Evolutionary conservation across 2,888 invertebrate genomes (phyloP).

Genomic region (Parnassius orleans): DNA sequence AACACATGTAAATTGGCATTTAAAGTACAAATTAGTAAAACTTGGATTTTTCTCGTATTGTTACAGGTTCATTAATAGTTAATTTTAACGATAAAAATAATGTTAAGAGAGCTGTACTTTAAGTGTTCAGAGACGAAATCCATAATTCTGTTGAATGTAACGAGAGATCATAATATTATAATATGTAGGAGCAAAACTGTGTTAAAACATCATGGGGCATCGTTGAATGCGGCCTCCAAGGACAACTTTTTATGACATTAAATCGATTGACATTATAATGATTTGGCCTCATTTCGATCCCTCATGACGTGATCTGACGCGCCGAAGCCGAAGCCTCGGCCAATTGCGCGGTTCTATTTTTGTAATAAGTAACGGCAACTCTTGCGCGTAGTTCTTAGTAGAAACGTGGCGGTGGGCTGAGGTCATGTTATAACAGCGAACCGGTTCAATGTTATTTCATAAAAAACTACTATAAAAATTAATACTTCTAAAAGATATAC

Average conservation of each 20-base stretch:
- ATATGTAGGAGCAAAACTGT: constrained; percentile 43
- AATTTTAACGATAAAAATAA: constrained; percentile 71
- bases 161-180: constrained; percentile 50
- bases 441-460: no score
- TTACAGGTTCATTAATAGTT: constrained; percentile 80
- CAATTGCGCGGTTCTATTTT: constrained; percentile 16
- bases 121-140: constrained; percentile 78
- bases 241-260: constrained; percentile 24
- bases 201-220: constrained; percentile 51
- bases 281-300: constrained; percentile 40
- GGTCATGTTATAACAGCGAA: constrained; percentile 14
- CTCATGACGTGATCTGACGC: constrained; percentile 50
- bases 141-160: constrained; percentile 70
- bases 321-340: constrained; percentile 46
- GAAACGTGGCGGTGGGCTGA: constrained; percentile 12
- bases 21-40: constrained; percentile 81
- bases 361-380: constrained; percentile 8
- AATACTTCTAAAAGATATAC: no score
- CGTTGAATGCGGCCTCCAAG: constrained; percentile 41
- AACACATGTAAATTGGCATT: constrained; percentile 78
- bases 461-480: no score
- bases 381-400: constrained; percentile 3
- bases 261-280: constrained; percentile 24
- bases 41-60: constrained; percentile 78
- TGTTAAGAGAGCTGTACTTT: constrained; percentile 79